These are phyloP conservation scores for Periphyllus acericola DNA, from an alignment of 2,888 invertebrate species.

Conservation along the genomic window DNA sequence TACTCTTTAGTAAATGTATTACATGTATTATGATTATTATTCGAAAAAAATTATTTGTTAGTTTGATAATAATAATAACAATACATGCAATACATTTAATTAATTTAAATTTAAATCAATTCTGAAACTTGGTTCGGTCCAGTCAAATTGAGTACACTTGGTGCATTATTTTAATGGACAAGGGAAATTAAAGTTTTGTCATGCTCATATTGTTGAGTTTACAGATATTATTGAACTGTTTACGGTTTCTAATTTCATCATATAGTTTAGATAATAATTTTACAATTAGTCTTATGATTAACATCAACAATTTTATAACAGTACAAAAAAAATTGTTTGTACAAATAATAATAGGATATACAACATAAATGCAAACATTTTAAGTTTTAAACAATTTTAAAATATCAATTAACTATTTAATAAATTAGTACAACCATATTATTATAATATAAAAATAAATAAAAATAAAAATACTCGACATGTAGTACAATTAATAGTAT, in stretches of 20 bases:
- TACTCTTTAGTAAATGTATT: too few species aligned
- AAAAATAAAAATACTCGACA: background rate
- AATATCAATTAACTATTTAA: background rate
- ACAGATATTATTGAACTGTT: too few species aligned
- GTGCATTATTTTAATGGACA: too few species aligned
- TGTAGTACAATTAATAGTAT: background rate
- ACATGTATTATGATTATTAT: too few species aligned
- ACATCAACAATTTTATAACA: background rate
- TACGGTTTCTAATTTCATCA: too few species aligned
- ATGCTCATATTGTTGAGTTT: background rate
- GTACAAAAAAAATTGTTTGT: background rate
- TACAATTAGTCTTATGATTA: background rate
- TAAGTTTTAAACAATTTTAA: background rate
- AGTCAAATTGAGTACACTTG: too few species aligned
- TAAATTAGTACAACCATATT: background rate
- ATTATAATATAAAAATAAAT: background rate
- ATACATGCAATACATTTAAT: too few species aligned
- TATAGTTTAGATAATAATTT: background rate
- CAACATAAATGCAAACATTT: background rate
- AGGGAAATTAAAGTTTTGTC: background rate
- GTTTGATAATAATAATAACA: too few species aligned
- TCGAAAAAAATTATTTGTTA: too few species aligned
- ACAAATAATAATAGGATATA: background rate
- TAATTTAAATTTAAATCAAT: too few species aligned
- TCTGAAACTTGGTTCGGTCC: too few species aligned